Evolutionary conservation across 2,888 invertebrate genomes (phyloP), one percentile per base, ranked within the genome.

Genomic region (Scaptomyza cyrtandrae): DNA sequence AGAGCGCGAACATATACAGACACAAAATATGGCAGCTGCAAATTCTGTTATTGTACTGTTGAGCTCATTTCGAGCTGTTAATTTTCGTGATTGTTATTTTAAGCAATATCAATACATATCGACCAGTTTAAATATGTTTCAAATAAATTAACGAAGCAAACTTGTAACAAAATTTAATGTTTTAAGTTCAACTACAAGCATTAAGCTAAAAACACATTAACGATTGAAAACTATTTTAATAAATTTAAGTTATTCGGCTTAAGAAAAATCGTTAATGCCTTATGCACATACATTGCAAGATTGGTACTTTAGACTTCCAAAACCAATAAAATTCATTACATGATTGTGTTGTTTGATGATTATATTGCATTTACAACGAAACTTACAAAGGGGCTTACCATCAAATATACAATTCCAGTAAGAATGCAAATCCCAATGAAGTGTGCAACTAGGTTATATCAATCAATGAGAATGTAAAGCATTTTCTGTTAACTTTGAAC

Each of bases 1-100:
- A 71, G 72, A 71, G 71, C 43, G 58, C 70, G 43, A 37, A 43
- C 43, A 31, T 24, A 50, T 33, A 19, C 39, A 65, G 7, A 27
- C 27, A 14, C 6, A 78, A 97, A 97, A 88, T 0, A 91, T 96
- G 11, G 41, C 46, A 41, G 39, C 50, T 24, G 2, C 3, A n/a
- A 11, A 35, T 24, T n/a, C 49, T 65, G 55, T 55, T 66, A 66
- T 6, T 24, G 1, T 10, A 19, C 45, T 46, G 66, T 57, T 57
- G 14, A 24, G 7, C 67, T 66, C 57, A 67, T 6, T 35, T 9
- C 27, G 29, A 13, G 35, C 66, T 66, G 66, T 66, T 57, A 65
- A 19, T 6, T 24, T 27, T 0, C 14, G 6, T 14, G n/a, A 11
- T 11, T 7, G 19, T 24, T 14, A 16, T 41, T 19, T 19, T 19